Evolutionary conservation across 1,140 invertebrate genomes (phyloP).

Genomic region (Liolophura sinensis): DNA sequence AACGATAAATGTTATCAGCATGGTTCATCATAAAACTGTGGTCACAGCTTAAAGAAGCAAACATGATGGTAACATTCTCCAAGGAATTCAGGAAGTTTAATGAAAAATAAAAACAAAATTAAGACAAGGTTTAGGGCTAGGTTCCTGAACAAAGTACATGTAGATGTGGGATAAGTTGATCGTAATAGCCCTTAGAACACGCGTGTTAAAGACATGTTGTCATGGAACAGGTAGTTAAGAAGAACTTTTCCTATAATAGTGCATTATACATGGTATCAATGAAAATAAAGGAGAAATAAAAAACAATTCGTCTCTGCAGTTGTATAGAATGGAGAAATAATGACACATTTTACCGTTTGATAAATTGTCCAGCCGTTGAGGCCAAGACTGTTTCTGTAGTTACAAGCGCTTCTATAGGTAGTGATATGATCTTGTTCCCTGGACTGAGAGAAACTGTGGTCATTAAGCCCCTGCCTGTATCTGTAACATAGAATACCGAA

Average conservation of each 20-base stretch:
- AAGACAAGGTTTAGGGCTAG: too few species aligned
- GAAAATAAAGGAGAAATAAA: background rate
- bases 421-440: constrained; percentile 63
- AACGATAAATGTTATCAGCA: background rate
- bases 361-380: constrained; percentile 22
- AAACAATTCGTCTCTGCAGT: background rate
- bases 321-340: background rate
- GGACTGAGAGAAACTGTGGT: constrained; percentile 60
- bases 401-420: constrained; percentile 66
- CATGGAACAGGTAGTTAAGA: background rate
- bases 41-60: too few species aligned
- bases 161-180: background rate
- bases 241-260: too few species aligned
- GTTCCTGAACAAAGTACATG: too few species aligned
- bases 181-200: background rate
- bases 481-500: constrained; percentile 23
- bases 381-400: constrained; percentile 60
- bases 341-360: constrained; percentile 30
- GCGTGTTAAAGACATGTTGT: background rate
- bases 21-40: background rate
- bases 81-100: too few species aligned
- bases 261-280: background rate
- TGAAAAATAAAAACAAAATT: too few species aligned
- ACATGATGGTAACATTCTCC: too few species aligned
- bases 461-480: constrained; percentile 67